Evolutionary conservation across 2,888 invertebrate genomes (phyloP).

Genomic region (Suillia variegata): DNA sequence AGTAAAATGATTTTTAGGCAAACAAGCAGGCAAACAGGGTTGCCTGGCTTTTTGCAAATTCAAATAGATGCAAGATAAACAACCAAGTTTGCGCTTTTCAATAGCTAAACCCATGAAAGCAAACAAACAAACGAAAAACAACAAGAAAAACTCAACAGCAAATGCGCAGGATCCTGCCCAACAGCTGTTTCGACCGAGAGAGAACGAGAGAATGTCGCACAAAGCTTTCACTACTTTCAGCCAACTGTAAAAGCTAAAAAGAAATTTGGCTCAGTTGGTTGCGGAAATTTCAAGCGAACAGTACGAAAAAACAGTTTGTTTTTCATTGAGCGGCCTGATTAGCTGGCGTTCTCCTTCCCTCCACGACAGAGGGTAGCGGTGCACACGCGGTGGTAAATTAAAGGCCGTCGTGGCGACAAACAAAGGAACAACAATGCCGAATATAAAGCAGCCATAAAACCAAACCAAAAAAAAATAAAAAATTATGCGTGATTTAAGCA

Average conservation of each 20-base stretch:
- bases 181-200: conserved; percentile 25
- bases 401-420: conserved; percentile 9
- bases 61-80: no score
- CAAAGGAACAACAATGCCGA: not conserved
- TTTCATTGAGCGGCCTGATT: no score
- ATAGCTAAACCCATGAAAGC: not conserved
- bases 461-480: conserved; percentile 18
- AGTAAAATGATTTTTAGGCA: conserved; percentile 5
- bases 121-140: conserved; percentile 23
- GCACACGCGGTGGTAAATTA: conserved; percentile 22
- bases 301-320: no score
- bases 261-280: conserved; percentile 40
- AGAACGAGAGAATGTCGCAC: not conserved
- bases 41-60: not conserved
- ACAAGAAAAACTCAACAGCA: conserved; percentile 5
- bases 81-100: not conserved
- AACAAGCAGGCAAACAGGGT: conserved; percentile 6
- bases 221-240: conserved; percentile 19
- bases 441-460: not conserved
- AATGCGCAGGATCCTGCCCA: conserved; percentile 44
- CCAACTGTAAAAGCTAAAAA: not conserved
- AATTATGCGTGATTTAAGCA: conserved; percentile 3
- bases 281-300: conserved; percentile 36
- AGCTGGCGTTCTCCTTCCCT: no score
- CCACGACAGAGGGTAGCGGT: no score